Conservation (phyloP, 2,797 vertebrate genomes). For the Tiaroga cobitis region DNA sequence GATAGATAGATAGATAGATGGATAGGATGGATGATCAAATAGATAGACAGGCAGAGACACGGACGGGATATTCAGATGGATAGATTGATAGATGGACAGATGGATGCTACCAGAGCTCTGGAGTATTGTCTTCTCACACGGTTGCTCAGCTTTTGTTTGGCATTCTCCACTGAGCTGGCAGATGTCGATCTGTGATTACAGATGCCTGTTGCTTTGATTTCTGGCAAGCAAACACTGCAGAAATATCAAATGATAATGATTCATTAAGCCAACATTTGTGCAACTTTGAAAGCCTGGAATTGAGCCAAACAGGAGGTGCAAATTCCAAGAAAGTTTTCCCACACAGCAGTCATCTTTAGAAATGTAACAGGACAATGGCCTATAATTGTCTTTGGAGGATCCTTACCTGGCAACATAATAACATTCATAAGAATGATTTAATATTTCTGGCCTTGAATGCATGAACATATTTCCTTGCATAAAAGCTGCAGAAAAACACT, state of each 20-base stretch:
- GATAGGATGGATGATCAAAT: background rate
- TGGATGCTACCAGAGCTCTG: background rate
- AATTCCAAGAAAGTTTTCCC: background rate
- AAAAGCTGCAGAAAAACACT: background rate
- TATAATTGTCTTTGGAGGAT: background rate
- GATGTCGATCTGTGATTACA: conserved; percentile 42
- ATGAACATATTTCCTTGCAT: background rate
- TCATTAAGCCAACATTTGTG: conserved; percentile 44
- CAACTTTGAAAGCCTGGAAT: conserved; percentile 27
- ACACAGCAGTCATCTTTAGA: conserved; percentile 3
- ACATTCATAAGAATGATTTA: background rate
- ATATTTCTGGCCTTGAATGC: background rate
- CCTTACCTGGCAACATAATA: conserved; percentile 13
- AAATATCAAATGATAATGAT: conserved; percentile 43
- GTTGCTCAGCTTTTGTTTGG: conserved; percentile 29
- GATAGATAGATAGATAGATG: background rate
- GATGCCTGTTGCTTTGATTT: conserved; percentile 29
- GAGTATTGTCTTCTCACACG: background rate
- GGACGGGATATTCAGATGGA: too few relatives aligned
- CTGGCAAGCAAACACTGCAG: conserved; percentile 30
- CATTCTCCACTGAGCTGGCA: conserved; percentile 17
- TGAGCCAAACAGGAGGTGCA: conserved; percentile 7
- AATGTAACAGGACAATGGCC: conserved; percentile 1
- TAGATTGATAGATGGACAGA: background rate
- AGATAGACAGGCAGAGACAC: accelerated